A percentile compares a stretch with the other conserved stretches of the same genome.
phyloP scores from a whole-genome alignment of 2,113 vertebrate genomes.

The Odocoileus virginianus region DNA sequence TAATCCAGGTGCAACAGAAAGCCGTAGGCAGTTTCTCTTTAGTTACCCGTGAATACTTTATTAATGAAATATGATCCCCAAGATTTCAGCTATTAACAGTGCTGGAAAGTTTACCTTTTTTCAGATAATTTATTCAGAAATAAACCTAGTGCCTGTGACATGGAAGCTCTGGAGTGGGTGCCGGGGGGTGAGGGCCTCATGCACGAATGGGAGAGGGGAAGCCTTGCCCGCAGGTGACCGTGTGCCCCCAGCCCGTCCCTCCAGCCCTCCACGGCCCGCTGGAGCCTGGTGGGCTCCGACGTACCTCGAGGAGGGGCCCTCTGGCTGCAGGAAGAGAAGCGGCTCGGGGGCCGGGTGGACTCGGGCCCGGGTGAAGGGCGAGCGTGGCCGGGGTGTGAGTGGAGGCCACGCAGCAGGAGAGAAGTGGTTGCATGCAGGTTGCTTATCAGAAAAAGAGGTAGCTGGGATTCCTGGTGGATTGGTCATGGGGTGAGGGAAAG shows the following conservation, averaged over 20 bases:
- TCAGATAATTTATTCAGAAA: not conserved
- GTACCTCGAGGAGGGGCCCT: not conserved
- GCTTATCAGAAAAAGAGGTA: not conserved
- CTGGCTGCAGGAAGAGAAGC: not conserved
- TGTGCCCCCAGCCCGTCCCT: not conserved
- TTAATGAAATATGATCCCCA: not conserved
- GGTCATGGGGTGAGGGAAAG: too few relatives aligned
- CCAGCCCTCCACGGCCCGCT: not conserved
- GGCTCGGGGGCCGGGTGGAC: fast-evolving
- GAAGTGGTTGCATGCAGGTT: not conserved
- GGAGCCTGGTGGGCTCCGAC: not conserved
- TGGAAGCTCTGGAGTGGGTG: not conserved
- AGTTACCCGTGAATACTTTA: not conserved
- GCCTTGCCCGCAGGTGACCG: fast-evolving
- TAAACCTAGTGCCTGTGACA: not conserved
- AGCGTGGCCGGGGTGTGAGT: fast-evolving
- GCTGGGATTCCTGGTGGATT: not conserved
- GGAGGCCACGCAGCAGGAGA: not conserved
- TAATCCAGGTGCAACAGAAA: not conserved
- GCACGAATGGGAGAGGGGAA: not conserved
- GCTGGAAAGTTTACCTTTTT: not conserved
- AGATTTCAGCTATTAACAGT: not conserved
- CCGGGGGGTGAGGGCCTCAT: not conserved
- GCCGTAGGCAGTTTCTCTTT: not conserved
- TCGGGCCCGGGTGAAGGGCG: too few relatives aligned